Evolutionary conservation across 2,113 vertebrate species (phyloP).

Genomic region (Atrichornis clamosus): DNA sequence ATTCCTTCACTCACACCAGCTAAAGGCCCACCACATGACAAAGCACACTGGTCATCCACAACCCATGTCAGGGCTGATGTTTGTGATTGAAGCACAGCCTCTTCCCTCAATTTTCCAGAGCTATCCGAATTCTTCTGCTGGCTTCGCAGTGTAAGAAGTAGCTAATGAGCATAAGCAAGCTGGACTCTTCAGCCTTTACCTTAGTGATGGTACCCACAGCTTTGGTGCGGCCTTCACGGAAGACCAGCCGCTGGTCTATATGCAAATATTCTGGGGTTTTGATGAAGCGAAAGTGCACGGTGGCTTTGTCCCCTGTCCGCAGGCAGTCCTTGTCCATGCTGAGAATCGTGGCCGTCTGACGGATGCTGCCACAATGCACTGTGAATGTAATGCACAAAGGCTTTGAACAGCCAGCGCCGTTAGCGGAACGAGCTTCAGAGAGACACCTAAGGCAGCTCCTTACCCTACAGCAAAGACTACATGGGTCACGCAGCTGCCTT

Average conservation of each 20-base stretch:
- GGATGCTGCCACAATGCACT: slow-evolving; percentile 98
- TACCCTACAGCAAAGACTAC: neutral
- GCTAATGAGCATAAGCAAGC: neutral
- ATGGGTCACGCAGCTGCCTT: fast-evolving
- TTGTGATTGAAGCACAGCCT: neutral
- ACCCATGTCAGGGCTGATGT: neutral
- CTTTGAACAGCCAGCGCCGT: neutral
- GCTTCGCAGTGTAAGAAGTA: neutral
- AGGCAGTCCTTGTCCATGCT: slow-evolving; percentile 98
- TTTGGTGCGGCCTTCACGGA: slow-evolving; percentile 96
- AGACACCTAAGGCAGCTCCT: neutral
- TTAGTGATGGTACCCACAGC: slow-evolving; percentile 98
- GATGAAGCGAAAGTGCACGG: slow-evolving; percentile 97
- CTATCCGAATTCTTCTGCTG: neutral
- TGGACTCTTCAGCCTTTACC: slow-evolving; percentile 64
- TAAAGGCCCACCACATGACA: neutral
- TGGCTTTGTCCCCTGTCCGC: slow-evolving; percentile 95
- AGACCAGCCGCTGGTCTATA: slow-evolving; percentile 95
- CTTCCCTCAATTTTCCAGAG: neutral
- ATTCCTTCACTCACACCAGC: neutral
- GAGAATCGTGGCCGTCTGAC: slow-evolving; percentile 95
- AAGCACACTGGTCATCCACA: neutral
- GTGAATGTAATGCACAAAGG: neutral
- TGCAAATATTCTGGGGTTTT: slow-evolving; percentile 97
- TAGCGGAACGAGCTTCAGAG: neutral